Evolutionary conservation across 2,113 vertebrate genomes (phyloP), one percentile per base, ranked within the genome.

Genomic region (Cyprinodon variegatus): DNA sequence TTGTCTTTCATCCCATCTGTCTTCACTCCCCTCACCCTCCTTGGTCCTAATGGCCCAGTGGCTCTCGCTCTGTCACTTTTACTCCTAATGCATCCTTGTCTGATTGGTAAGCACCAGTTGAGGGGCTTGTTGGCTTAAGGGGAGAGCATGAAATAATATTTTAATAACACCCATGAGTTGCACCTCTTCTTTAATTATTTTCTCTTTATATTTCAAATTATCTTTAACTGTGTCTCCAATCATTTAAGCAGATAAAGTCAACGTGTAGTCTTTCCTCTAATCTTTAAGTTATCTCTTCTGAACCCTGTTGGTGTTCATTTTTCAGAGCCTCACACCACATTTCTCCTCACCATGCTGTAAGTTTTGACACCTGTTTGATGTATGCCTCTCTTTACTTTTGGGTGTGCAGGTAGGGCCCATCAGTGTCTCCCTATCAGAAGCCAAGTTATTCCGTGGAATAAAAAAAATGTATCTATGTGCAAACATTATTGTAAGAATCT

Each of bases 1-100:
- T 85, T 85, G 86, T 89, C 89, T 92, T 90, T 91, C 88, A 89
- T 87, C 82, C 84, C 91, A 91, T 90, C 89, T 91, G 92, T 90
- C 92, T 90, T 87, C 80, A 70, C 69, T 29, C 72, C 68, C 39
- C 81, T 89, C 84, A 20, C 68, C 81, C 82, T 88, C 69, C 82
- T 88, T 50, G 68, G 76, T 81, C 81, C 81, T 91, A 90, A 89
- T 88, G 80, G 88, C 73, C 72, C 84, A 17, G n/a, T 76, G 75
- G 76, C 80, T 86, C 86, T 85, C 63, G 41, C 76, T 84, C 69
- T 73, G 75, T 87, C 82, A 68, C 76, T 68, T 73, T 67, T 83
- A 79, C 70, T 60, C 76, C 62, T 77, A 77, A 81, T 87, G 84
- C 68, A 81, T 64, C 84, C 73, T 75, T 6, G 62, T 88, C 84